Evolutionary conservation across 1,140 invertebrate genomes (phyloP).

Genomic region (Diuraphis noxia): DNA sequence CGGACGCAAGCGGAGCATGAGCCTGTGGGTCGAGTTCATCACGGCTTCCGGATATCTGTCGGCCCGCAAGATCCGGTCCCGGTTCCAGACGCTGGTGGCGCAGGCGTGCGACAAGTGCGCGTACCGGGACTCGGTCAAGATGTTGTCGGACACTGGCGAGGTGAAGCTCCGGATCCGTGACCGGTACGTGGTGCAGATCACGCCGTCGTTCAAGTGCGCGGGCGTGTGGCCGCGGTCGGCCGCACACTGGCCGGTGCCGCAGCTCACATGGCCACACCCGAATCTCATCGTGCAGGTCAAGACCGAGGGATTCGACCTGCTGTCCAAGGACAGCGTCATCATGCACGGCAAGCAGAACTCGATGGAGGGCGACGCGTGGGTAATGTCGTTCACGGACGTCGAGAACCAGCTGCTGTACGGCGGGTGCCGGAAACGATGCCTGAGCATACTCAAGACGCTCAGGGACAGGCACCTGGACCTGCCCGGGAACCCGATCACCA

Average conservation of each 20-base stretch:
- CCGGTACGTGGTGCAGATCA: conserved; percentile 83
- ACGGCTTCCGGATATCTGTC: conserved; percentile 92
- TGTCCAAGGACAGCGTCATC: conserved; percentile 88
- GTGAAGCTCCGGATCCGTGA: conserved; percentile 84
- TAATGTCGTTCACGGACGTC: conserved; percentile 89
- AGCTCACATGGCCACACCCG: conserved; percentile 91
- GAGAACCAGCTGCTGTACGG: conserved; percentile 90
- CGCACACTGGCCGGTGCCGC: conserved; percentile 90
- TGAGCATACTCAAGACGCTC: conserved; percentile 92
- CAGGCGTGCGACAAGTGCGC: conserved; percentile 91
- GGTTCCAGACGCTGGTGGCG: conserved; percentile 90
- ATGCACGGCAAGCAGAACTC: conserved; percentile 90
- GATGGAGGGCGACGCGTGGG: conserved; percentile 98
- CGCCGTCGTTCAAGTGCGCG: conserved; percentile 89
- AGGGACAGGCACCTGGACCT: conserved; percentile 91
- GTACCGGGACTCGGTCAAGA: conserved; percentile 86
- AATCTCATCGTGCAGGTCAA: conserved; percentile 94
- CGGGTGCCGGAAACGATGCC: conserved; percentile 82
- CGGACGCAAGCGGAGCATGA: conserved; percentile 93
- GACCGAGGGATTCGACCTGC: conserved; percentile 93
- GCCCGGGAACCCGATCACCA: conserved; percentile 88
- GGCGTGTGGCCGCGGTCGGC: conserved; percentile 94
- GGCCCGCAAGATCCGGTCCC: conserved; percentile 88
- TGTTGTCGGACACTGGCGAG: conserved; percentile 90
- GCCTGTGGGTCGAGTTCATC: conserved; percentile 95